A percentile compares a stretch with the other conserved stretches of the same genome.
Conservation (phyloP, 2,113 vertebrate genomes). For the Dipodomys spectabilis region DNA sequence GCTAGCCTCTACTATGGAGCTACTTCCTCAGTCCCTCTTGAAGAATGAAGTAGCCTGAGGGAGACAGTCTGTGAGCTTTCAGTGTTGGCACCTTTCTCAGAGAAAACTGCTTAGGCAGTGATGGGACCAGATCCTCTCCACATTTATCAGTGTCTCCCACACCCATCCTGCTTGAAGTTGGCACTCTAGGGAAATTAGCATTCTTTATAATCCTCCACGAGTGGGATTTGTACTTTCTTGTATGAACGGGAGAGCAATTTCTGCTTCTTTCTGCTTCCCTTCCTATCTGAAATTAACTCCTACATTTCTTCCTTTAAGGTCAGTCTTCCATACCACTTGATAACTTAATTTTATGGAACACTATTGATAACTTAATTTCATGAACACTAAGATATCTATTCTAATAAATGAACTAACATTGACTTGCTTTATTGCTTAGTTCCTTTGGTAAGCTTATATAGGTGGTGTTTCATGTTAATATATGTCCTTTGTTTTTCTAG, state of each 20-base stretch:
- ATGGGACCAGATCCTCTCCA: not conserved
- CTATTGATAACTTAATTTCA: not conserved
- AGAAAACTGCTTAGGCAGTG: not conserved
- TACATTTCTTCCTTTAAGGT: conserved; percentile 8
- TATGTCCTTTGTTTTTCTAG: not conserved
- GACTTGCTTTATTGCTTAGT: not conserved
- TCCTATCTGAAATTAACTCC: not conserved
- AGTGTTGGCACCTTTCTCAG: not conserved
- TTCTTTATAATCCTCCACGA: not conserved
- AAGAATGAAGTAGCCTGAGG: conserved; percentile 15
- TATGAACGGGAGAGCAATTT: not conserved
- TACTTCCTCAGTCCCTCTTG: not conserved
- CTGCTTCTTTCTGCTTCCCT: not conserved
- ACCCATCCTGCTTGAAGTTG: not conserved
- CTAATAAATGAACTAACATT: not conserved
- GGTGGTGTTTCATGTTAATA: not conserved
- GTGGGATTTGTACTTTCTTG: no score
- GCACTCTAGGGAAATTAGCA: not conserved
- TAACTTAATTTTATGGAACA: not conserved
- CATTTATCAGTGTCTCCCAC: not conserved
- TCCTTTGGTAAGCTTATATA: not conserved
- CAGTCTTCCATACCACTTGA: not conserved
- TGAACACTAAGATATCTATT: not conserved
- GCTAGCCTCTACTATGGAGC: not conserved
- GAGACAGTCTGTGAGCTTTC: not conserved